These are phyloP conservation scores for Macropus fuliginosus DNA, from an alignment of 2,797 vertebrate genomes.

Conservation along the genomic window DNA sequence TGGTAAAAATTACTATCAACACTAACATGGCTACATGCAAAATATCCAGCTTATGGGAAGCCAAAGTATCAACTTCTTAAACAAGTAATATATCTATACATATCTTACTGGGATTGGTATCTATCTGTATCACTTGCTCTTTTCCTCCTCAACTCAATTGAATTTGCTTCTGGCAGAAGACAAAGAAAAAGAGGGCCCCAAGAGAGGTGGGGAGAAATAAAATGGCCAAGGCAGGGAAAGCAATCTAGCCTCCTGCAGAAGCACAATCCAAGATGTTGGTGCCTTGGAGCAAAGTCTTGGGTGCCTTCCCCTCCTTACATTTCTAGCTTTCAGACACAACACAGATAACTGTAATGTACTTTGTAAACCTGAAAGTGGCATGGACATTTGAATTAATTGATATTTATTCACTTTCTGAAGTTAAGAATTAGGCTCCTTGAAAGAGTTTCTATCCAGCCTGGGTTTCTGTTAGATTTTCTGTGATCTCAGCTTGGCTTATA, in stretches of 20 bases:
- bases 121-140: background rate
- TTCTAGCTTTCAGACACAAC: background rate
- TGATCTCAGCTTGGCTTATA: background rate
- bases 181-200: background rate
- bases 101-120: background rate
- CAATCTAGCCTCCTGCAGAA: background rate
- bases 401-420: background rate
- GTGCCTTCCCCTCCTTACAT: background rate
- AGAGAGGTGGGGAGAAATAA: background rate
- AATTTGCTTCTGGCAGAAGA: background rate
- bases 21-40: background rate
- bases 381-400: background rate
- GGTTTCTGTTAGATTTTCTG: background rate
- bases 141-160: background rate
- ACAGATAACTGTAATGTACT: background rate
- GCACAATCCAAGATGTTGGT: background rate
- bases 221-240: background rate
- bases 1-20: background rate
- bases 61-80: background rate
- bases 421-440: background rate
- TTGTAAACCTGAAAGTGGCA: background rate
- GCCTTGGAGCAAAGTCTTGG: background rate
- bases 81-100: background rate
- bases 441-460: background rate
- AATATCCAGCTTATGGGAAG: background rate